Evolutionary conservation across 2,113 vertebrate species (phyloP).

Genomic region (Calypte anna): DNA sequence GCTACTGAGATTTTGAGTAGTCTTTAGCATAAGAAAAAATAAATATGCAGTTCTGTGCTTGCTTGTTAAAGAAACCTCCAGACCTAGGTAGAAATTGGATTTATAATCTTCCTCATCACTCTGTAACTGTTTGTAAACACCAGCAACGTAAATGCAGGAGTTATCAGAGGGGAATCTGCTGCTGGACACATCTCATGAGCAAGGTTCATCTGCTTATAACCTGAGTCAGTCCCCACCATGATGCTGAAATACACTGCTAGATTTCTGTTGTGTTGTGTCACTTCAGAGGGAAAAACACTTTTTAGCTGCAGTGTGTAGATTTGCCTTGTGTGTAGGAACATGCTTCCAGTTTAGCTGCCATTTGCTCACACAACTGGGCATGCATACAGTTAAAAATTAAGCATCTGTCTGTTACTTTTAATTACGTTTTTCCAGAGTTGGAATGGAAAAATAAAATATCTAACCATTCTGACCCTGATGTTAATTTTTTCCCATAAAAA

Average conservation of each 20-base stretch:
- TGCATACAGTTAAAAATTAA: not conserved
- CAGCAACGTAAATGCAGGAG: not conserved
- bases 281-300: not conserved
- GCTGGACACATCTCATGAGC: not conserved
- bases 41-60: not conserved
- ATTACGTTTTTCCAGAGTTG: not conserved
- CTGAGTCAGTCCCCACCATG: fast-evolving
- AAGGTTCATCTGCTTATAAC: not conserved
- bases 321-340: not conserved
- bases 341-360: not conserved
- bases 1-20: not conserved
- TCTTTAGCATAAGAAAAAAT: not conserved
- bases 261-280: not conserved
- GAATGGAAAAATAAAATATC: conserved; percentile 17
- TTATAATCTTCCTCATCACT: not conserved
- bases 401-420: conserved; percentile 15
- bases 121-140: not conserved
- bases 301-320: not conserved
- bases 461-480: not conserved
- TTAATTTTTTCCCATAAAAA: conserved; percentile 41
- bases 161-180: not conserved
- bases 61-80: not conserved
- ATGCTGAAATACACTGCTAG: not conserved
- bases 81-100: not conserved
- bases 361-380: not conserved